Evolutionary conservation across 2,113 vertebrate species (phyloP).

Genomic region (Clupea harengus): DNA sequence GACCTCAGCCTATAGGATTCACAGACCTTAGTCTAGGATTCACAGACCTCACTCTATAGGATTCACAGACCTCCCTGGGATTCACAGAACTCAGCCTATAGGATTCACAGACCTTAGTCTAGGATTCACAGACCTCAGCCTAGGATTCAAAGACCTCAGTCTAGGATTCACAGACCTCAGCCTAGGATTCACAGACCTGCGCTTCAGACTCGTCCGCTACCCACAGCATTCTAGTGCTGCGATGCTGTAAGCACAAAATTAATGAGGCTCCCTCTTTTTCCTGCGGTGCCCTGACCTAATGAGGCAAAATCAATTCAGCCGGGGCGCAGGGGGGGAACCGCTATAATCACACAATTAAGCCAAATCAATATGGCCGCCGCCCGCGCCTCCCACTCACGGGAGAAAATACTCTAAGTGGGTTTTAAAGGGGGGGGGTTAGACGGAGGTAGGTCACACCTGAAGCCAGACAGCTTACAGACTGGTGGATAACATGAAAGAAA

Average conservation of each 20-base stretch:
- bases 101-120: not conserved
- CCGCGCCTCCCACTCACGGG: not conserved
- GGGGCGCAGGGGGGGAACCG: not conserved
- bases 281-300: not conserved
- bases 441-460: not conserved
- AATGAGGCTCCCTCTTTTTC: not conserved
- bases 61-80: too few species aligned
- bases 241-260: not conserved
- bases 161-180: not conserved
- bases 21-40: too few species aligned
- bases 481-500: too few species aligned
- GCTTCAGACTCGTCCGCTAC: not conserved
- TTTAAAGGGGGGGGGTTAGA: not conserved
- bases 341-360: not conserved
- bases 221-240: not conserved
- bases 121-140: not conserved
- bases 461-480: not conserved
- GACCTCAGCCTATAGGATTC: too few species aligned
- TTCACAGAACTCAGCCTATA: too few species aligned
- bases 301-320: not conserved
- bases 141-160: too few species aligned
- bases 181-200: not conserved
- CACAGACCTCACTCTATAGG: too few species aligned
- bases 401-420: not conserved
- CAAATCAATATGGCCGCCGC: not conserved